Evolutionary conservation across 2,888 invertebrate species (phyloP).

Genomic region (Ommatoiulus sabulosus): DNA sequence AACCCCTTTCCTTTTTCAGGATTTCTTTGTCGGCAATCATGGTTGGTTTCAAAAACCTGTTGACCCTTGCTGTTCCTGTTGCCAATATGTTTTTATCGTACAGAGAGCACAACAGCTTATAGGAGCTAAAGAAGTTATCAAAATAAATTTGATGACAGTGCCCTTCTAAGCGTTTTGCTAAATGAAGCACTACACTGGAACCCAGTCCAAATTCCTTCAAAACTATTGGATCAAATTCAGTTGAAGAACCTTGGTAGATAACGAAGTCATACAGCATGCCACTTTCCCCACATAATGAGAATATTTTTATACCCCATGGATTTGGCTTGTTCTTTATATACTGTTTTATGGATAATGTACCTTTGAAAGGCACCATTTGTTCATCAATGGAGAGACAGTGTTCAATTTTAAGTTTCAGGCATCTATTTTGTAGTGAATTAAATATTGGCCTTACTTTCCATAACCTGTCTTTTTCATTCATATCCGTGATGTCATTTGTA

Average conservation of each 20-base stretch:
- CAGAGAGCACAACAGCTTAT: not conserved
- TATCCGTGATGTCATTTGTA: not conserved
- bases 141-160: slow-evolving; percentile 53
- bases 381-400: slow-evolving; percentile 64
- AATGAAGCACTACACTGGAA: not conserved
- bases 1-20: slow-evolving; percentile 3
- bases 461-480: not conserved
- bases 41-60: slow-evolving; percentile 23
- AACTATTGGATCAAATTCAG: not conserved
- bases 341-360: slow-evolving; percentile 62
- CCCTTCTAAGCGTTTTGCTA: not conserved
- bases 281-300: slow-evolving; percentile 62
- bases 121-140: slow-evolving; percentile 61
- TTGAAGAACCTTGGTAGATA: slow-evolving; percentile 61
- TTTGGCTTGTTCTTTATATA: slow-evolving; percentile 63
- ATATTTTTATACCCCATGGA: slow-evolving; percentile 60
- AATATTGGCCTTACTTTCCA: slow-evolving; percentile 60
- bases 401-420: slow-evolving; percentile 62
- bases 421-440: slow-evolving; percentile 60
- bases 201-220: not conserved
- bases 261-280: slow-evolving; percentile 64
- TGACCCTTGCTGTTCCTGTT: slow-evolving; percentile 48
- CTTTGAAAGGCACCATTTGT: slow-evolving; percentile 64
- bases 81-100: not conserved
- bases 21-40: not conserved